Percentiles rank a stretch among this genome's conserved stretches.
These are phyloP conservation scores for Vireo altiloquus DNA, from an alignment of 2,113 vertebrate genomes.

Conservation along the genomic window DNA sequence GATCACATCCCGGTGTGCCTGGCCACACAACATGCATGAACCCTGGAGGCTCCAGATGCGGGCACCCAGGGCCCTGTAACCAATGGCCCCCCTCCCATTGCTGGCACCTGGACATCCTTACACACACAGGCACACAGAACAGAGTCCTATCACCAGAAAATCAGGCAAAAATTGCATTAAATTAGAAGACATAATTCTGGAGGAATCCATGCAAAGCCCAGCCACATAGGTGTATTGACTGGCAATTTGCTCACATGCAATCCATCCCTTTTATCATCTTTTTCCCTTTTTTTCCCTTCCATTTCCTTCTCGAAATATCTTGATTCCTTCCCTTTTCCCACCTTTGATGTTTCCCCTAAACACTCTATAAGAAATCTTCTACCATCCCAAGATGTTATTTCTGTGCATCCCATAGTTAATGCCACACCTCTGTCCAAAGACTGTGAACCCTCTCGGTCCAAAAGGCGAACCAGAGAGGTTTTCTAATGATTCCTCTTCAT, in stretches of 20 bases:
- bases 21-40: neutral
- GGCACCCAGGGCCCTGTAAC: neutral
- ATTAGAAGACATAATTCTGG: neutral
- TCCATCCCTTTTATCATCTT: neutral
- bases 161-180: neutral
- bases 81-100: fast-evolving
- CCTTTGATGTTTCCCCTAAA: neutral
- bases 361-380: neutral
- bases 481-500: neutral
- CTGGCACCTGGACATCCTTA: too few relatives aligned
- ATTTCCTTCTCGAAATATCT: neutral
- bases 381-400: neutral
- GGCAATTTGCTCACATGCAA: neutral
- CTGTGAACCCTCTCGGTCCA: neutral
- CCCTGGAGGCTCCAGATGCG: neutral
- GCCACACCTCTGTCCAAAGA: neutral
- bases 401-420: neutral
- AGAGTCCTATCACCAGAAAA: neutral
- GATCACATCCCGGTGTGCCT: neutral
- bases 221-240: neutral
- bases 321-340: neutral
- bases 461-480: neutral
- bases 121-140: neutral
- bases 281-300: neutral
- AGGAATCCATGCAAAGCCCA: neutral